Percentiles rank a stretch among this genome's conserved stretches.
Evolutionary conservation across 2,113 vertebrate species (phyloP).

Genomic region (Plestiodon gilberti): DNA sequence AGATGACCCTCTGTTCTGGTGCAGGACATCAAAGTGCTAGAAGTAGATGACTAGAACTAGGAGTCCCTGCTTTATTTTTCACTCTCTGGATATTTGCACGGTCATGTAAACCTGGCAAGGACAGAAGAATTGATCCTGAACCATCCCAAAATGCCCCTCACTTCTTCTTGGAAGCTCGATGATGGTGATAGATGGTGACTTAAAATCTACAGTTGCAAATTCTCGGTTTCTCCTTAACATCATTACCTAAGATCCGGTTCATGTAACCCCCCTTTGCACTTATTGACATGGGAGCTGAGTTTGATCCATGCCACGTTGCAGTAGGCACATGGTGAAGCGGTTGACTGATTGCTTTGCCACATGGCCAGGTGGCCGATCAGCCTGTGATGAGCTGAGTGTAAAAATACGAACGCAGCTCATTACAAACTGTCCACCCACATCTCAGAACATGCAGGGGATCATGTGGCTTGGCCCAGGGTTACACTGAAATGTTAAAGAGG

Average conservation of each 20-base stretch:
- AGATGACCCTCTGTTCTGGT: neutral
- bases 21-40: neutral
- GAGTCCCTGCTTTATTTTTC: neutral
- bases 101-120: neutral
- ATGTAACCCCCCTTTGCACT: slow-evolving; percentile 1
- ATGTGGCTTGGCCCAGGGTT: slow-evolving; percentile 4
- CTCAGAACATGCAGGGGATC: neutral
- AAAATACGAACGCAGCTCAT: slow-evolving; percentile 13
- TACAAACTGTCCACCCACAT: neutral
- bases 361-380: slow-evolving; percentile 5
- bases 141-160: neutral
- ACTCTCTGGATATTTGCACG: neutral
- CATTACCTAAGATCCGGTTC: neutral
- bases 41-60: neutral
- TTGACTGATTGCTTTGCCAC: slow-evolving; percentile 12
- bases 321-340: neutral
- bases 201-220: neutral
- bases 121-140: neutral
- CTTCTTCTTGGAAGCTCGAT: neutral
- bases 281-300: neutral
- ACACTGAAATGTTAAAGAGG: slow-evolving; percentile 18
- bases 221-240: neutral
- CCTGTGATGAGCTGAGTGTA: neutral
- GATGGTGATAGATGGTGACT: neutral
- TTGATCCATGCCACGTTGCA: neutral